Base-by-base conservation (phyloP, 2,888 invertebrate species). In the Pammene aurita region DNA sequence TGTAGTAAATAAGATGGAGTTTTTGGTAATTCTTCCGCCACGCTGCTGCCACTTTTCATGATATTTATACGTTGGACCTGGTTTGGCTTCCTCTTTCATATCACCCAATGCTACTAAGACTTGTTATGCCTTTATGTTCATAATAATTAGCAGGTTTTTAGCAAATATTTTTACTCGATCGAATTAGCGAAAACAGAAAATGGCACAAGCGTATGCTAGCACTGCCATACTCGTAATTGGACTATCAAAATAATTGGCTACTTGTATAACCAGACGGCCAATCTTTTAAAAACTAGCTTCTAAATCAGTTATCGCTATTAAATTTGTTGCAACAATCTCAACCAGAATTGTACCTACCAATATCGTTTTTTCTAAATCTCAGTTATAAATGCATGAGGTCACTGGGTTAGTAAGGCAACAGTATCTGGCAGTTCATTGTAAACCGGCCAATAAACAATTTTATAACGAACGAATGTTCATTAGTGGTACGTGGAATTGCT, bases 391-490 rank as follows among this genome's bases (percentile, higher is more conserved):
- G 69, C 60, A 60, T 58, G 64, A 67, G 71, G 71, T 69, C 69
- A 72, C 60, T 72, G 56, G 69, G 71, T 72, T 64, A 72, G 69
- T 69, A 63, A 66, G 69, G 54, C 71, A 63, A 41, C 46, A 60
- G 58, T 64, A 46, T 52, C 48, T 38, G 62, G 44, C 44, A 42
- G 64, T 67, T 60, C 61, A 56, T 67, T 61, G 65, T 63, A 42
- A 66, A 64, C 58, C 63, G 14, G 46, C 44, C 63, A 61, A 61
- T 72, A 66, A 54, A 66, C 54, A 66, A 56, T 63, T 63, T 69
- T 71, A 56, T 66, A 66, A 71, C 66, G 62, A 66, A 58, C 54
- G 10, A 54, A 34, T 60, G 54, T 69, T 54, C 54, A 65, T 64
- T 26, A 26, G 26, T 26, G 26, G 26, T 55, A 42, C 60, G 58